A percentile compares a stretch with the other conserved stretches of the same genome.
Conservation (phyloP, 1,140 invertebrate genomes). For the Tetramorium parvispinum region DNA sequence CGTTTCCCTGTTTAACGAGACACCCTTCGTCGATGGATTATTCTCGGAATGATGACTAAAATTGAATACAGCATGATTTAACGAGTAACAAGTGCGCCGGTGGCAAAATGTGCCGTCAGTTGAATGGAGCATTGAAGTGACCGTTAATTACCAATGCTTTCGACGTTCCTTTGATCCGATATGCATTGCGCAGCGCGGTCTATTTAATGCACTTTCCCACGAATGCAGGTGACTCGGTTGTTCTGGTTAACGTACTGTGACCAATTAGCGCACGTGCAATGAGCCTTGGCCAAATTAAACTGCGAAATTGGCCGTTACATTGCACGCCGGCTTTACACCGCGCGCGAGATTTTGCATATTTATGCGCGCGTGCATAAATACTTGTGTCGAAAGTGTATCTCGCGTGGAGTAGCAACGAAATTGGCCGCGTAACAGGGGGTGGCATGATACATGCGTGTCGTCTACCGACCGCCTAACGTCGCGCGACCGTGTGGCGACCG, state of each 20-base stretch:
- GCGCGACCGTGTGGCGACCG: neutral
- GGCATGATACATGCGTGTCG: conserved; percentile 35
- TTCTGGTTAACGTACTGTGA: conserved; percentile 52
- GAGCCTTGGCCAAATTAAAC: conserved; percentile 24
- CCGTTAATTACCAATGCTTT: conserved; percentile 54
- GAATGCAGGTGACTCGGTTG: conserved; percentile 61
- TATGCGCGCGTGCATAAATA: neutral
- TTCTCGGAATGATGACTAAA: neutral
- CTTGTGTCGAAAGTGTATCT: neutral
- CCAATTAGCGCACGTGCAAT: conserved; percentile 64
- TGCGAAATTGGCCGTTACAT: conserved; percentile 62
- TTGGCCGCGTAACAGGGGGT: conserved; percentile 52
- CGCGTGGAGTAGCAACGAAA: conserved; percentile 47
- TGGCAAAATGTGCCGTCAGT: neutral
- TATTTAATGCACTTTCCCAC: conserved; percentile 66
- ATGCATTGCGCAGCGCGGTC: conserved; percentile 9
- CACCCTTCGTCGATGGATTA: neutral
- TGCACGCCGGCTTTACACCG: neutral
- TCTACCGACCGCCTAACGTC: neutral
- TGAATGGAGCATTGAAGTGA: neutral
- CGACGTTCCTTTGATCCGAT: conserved; percentile 28
- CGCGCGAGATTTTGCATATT: neutral
- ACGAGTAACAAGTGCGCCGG: neutral
- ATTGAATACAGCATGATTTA: neutral
- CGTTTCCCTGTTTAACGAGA: neutral